Conservation (phyloP, 1,140 invertebrate species). For the Brachionus plicatilis region DNA sequence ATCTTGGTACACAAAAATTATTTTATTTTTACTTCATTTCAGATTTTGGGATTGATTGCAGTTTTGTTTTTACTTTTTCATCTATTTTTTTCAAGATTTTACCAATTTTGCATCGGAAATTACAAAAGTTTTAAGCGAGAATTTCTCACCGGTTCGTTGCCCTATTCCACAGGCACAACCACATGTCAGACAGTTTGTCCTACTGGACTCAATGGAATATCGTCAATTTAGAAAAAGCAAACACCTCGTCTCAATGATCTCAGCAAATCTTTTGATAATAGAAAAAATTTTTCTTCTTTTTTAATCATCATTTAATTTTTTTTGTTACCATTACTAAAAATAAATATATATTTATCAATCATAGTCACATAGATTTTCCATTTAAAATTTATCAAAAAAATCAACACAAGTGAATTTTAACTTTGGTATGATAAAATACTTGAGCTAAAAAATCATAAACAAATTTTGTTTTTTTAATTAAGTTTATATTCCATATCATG, state of each 20-base stretch:
- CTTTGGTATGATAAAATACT: background rate
- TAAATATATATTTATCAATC: no score
- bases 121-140: constrained; percentile 28
- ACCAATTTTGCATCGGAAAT: constrained; percentile 25
- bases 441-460: background rate
- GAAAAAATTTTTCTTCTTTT: no score
- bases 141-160: background rate
- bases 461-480: background rate
- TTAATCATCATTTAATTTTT: no score
- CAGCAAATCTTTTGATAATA: background rate
- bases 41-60: background rate
- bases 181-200: background rate
- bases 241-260: background rate
- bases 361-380: no score
- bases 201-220: background rate
- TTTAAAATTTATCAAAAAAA: background rate
- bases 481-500: background rate
- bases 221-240: background rate
- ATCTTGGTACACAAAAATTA: background rate
- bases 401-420: background rate
- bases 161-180: background rate
- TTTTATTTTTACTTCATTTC: background rate
- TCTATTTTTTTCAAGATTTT: constrained; percentile 22
- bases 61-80: constrained; percentile 12
- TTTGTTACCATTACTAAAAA: no score